Conservation (phyloP, 2,888 invertebrate species). For the Noctua janthe region DNA sequence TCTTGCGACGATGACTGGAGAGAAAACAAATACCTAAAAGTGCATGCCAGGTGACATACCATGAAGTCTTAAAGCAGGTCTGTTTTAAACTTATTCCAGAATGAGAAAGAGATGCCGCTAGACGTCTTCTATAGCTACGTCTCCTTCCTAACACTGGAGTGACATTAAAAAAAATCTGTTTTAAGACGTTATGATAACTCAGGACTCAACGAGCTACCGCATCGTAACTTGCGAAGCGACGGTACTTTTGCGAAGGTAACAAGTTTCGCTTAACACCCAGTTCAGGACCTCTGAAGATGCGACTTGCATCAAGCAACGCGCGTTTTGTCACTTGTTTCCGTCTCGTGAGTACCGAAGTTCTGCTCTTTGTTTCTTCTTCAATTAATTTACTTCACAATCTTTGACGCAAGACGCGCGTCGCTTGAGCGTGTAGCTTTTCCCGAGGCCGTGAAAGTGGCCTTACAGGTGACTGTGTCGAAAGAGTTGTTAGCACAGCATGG, state of each 20-base stretch:
- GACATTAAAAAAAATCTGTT: neutral
- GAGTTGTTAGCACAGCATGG: slow-evolving; percentile 62
- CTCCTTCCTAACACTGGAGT: neutral
- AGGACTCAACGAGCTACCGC: neutral
- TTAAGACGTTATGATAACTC: neutral
- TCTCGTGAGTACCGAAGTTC: neutral
- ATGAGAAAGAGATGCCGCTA: neutral
- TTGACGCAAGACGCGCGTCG: neutral
- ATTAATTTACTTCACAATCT: neutral
- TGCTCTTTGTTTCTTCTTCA: neutral
- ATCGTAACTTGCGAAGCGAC: neutral
- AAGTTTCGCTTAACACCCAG: neutral
- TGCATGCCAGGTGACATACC: neutral
- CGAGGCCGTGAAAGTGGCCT: neutral
- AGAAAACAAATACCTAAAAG: neutral
- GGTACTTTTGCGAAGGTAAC: neutral
- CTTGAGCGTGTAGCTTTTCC: neutral
- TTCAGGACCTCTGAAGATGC: neutral
- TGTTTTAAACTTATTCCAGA: neutral
- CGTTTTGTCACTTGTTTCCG: neutral
- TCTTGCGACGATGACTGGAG: neutral
- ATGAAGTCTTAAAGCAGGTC: too few relatives aligned
- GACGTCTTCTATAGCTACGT: neutral
- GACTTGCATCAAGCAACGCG: neutral
- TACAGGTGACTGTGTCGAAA: slow-evolving; percentile 50